Percentiles rank a stretch among this genome's conserved stretches.
These are phyloP conservation scores for Cecidostiba fungosa DNA, from an alignment of 2,888 invertebrate genomes.

Conservation along the genomic window DNA sequence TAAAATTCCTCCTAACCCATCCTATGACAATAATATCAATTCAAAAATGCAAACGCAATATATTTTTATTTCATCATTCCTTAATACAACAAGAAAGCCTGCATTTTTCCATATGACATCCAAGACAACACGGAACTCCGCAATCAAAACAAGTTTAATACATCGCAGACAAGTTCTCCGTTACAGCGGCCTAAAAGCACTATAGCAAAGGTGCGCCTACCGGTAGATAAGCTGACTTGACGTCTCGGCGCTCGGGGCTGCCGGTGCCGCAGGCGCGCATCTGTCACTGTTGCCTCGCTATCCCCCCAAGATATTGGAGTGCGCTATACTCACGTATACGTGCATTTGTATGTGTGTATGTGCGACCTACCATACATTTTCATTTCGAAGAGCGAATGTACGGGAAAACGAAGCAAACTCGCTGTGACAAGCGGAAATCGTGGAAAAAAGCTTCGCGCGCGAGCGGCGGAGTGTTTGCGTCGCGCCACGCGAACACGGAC, in stretches of 20 bases:
- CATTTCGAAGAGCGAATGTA: conserved; percentile 22
- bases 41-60: too few relatives aligned
- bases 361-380: conserved; percentile 27
- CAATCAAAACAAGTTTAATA: neutral
- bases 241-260: conserved; percentile 12
- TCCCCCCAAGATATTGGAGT: conserved; percentile 24
- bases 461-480: neutral
- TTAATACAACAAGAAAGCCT: neutral
- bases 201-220: conserved; percentile 15
- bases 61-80: too few relatives aligned
- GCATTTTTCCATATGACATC: neutral
- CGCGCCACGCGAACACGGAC: neutral
- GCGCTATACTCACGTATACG: neutral
- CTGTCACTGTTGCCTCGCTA: conserved; percentile 33
- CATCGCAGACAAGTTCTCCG: neutral
- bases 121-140: neutral
- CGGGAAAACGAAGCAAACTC: conserved; percentile 36
- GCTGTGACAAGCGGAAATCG: conserved; percentile 49
- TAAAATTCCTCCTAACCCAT: too few relatives aligned
- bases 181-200: neutral
- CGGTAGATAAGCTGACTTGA: conserved; percentile 25
- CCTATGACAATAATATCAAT: too few relatives aligned
- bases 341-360: neutral
- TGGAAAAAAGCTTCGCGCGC: conserved; percentile 23
- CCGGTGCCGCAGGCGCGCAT: conserved; percentile 34